Evolutionary conservation across 1,140 invertebrate species (phyloP).

Genomic region (Lasioglossum baleicum): DNA sequence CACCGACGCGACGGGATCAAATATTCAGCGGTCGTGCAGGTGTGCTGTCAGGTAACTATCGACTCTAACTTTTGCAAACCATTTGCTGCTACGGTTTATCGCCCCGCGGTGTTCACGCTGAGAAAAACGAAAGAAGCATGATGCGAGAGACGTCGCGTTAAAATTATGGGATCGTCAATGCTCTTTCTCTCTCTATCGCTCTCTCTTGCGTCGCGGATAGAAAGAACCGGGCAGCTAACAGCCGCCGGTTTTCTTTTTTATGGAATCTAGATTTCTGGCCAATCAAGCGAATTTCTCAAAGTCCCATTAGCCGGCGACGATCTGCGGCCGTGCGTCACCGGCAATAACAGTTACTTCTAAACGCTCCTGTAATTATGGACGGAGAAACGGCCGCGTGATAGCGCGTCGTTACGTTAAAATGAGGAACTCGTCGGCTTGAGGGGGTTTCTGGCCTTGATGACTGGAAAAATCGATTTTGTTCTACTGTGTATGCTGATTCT

Average conservation of each 20-base stretch:
- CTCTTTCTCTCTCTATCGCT: neutral
- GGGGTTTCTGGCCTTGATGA: too few species aligned
- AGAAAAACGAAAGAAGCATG: neutral
- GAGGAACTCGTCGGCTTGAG: too few species aligned
- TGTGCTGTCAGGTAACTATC: slow-evolving; percentile 22
- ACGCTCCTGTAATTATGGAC: slow-evolving; percentile 16
- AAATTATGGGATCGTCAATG: neutral
- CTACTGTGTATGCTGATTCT: too few species aligned
- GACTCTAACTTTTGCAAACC: slow-evolving; percentile 17
- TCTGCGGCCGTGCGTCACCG: neutral
- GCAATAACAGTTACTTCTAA: slow-evolving; percentile 18
- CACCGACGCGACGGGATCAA: slow-evolving; percentile 12
- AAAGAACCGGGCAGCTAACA: neutral
- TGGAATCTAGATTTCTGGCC: slow-evolving; percentile 2
- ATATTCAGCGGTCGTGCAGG: slow-evolving; percentile 39
- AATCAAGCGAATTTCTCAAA: neutral
- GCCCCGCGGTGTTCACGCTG: neutral
- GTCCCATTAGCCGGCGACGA: slow-evolving; percentile 4
- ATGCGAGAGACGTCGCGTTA: too few species aligned
- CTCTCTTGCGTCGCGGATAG: neutral
- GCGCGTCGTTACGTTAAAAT: neutral
- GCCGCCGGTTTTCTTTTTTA: neutral
- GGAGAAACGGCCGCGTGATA: slow-evolving; percentile 13
- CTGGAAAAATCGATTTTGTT: too few species aligned
- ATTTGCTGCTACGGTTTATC: neutral